Percentiles rank a stretch among this genome's conserved stretches.
phyloP scores from a whole-genome alignment of 1,140 invertebrate genomes.

The Pogonomyrmex barbatus region DNA sequence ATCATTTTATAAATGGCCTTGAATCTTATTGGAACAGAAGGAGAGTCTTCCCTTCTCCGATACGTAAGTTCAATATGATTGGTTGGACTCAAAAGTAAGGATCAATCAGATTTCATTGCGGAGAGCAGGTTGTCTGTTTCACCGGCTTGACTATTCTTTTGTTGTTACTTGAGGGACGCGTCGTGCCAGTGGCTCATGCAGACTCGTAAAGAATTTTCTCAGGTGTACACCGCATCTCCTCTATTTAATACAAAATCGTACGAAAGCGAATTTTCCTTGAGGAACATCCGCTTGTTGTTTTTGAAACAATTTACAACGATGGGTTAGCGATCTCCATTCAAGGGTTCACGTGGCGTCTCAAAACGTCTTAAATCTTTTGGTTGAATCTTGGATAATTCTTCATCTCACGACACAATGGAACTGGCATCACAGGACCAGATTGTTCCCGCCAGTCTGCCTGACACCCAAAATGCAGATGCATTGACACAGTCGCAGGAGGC shows the following conservation, averaged over 20 bases:
- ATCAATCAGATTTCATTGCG: too few relatives aligned
- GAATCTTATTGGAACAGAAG: too few relatives aligned
- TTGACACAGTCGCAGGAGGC: conserved; percentile 73
- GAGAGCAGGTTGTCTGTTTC: too few relatives aligned
- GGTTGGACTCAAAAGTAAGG: not conserved
- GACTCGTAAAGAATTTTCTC: not conserved
- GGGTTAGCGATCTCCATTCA: not conserved
- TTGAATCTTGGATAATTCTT: not conserved
- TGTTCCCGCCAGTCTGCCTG: conserved; percentile 70
- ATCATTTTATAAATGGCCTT: too few relatives aligned
- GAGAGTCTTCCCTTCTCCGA: too few relatives aligned
- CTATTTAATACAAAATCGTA: not conserved
- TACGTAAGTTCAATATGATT: too few relatives aligned
- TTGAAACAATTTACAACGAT: not conserved
- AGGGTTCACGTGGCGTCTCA: not conserved
- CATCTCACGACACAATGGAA: not conserved
- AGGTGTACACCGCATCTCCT: not conserved
- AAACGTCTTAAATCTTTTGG: not conserved
- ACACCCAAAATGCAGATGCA: conserved; percentile 77
- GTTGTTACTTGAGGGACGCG: not conserved
- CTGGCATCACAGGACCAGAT: conserved; percentile 54
- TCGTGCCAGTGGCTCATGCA: not conserved
- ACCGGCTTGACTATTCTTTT: too few relatives aligned
- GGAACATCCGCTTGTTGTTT: not conserved
- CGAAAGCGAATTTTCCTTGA: not conserved